Percentiles rank a stretch among this genome's conserved stretches.
phyloP scores from a whole-genome alignment of 2,797 vertebrate genomes.

The Scleropages formosus region DNA sequence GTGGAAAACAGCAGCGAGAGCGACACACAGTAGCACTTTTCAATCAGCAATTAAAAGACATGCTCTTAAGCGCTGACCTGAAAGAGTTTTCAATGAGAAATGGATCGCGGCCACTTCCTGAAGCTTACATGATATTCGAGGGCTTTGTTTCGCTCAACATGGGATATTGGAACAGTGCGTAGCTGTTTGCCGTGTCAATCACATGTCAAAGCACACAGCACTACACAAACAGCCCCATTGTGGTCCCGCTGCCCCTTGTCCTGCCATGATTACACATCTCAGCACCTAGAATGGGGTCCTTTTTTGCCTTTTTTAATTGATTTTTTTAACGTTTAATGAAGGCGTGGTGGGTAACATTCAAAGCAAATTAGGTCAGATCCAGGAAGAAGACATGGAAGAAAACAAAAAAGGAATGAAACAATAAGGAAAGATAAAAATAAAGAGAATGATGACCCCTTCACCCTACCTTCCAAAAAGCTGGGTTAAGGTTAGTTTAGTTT shows the following conservation, averaged over 20 bases:
- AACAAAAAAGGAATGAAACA: constrained; percentile 5
- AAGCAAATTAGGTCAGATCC: constrained; percentile 16
- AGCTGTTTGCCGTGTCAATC: constrained; percentile 67
- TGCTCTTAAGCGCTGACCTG: constrained; percentile 41
- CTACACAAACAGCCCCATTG: constrained; percentile 55
- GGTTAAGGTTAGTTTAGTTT: too few relatives aligned
- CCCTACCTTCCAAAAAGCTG: too few relatives aligned
- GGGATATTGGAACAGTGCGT: constrained; percentile 54
- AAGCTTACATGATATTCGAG: constrained; percentile 45
- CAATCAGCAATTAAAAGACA: constrained; percentile 40
- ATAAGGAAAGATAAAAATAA: not conserved
- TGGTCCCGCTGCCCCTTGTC: constrained; percentile 42
- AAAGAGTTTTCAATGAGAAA: constrained; percentile 57
- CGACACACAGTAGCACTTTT: constrained; percentile 32
- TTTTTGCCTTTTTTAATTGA: constrained; percentile 15
- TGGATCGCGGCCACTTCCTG: constrained; percentile 54
- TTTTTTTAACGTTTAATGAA: constrained; percentile 26
- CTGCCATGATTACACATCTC: constrained; percentile 58
- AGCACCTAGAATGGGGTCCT: constrained; percentile 44
- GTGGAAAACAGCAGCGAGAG: not conserved
- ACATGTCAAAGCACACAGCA: constrained; percentile 57
- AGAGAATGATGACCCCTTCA: constrained; percentile 2
- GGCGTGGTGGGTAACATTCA: not conserved
- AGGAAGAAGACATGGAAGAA: not conserved
- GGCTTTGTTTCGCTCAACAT: constrained; percentile 43